Base-by-base conservation (phyloP, 2,113 vertebrate genomes). In the Pterocles orientalis region DNA sequence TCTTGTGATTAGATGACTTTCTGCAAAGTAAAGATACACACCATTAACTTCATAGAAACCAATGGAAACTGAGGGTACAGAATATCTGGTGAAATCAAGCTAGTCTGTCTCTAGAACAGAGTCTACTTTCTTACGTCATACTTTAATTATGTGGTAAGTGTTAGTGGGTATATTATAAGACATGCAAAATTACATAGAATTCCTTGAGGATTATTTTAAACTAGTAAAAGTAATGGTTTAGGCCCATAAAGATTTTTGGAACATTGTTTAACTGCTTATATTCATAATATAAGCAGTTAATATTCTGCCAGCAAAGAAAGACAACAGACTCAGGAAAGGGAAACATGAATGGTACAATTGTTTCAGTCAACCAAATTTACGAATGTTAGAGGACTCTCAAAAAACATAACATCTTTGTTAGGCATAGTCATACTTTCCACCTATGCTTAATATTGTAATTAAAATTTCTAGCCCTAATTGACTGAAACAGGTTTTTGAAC, bases 141-240 rank as follows among this genome's bases (percentile, higher is more conserved):
- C 20, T 70, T 75, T 25, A 75, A 10, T 43, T 51, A 61, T 34
- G 15, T 73, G 19, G 1, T 70, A 70, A 50, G 3, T 48, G 7
- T 3, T 36, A 41, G 5, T 54, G 6, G 0, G 29, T 31, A 50
- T 3, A 7, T 18, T 81, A 0, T 39, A 53, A 57, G 3, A 51
- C 21, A 73, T 31, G 25, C 9, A 85, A 85, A 75, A 33, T 12
- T 72, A 21, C 12, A 43, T 5, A 43, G 12, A 70, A 28, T 73
- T 57, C 10, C 13, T 51, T 56, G 21, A 73, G 3, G 8, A 78
- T 78, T 54, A 56, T 34, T 84, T 83, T 65, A 69, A 77, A 45
- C 5, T 54, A 50, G 9, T 21, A 36, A 79, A 79, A 47, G 1
- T 36, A 41, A 36, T 73, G 29, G 20, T 60, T 86, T 54, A 69